Evolutionary conservation across 2,797 vertebrate genomes (phyloP).

Genomic region (Macroramphosus scolopax): DNA sequence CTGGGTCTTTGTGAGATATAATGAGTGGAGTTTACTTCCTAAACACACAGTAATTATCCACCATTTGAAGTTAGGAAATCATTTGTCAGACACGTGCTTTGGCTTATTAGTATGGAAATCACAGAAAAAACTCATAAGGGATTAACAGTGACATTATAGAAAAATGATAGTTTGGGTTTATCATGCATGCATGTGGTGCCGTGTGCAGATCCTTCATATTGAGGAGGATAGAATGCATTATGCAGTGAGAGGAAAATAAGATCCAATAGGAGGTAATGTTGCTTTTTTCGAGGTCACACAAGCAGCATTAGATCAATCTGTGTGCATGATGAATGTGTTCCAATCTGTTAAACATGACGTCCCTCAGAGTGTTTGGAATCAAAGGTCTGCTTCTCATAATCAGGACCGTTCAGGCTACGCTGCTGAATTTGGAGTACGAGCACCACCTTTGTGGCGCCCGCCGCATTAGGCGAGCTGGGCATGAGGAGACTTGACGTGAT

Average conservation of each 20-base stretch:
- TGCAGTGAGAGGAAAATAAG: no score
- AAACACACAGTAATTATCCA: constrained; percentile 60
- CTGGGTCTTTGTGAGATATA: constrained; percentile 28
- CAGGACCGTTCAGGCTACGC: constrained; percentile 2
- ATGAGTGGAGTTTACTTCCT: constrained; percentile 47
- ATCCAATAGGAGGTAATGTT: no score
- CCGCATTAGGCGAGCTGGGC: constrained; percentile 30
- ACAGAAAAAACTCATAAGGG: constrained; percentile 23
- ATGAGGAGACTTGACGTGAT: constrained; percentile 30
- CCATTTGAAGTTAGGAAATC: constrained; percentile 52
- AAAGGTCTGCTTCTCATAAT: constrained; percentile 28
- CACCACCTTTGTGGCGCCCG: constrained; percentile 13
- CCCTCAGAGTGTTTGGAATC: no score
- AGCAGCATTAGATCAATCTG: no score
- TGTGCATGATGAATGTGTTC: no score
- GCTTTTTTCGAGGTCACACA: no score
- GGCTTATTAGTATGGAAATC: constrained; percentile 45
- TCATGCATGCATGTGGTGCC: constrained; percentile 7
- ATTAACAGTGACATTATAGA: constrained; percentile 35
- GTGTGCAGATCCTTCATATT: no score
- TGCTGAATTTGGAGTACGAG: constrained; percentile 23
- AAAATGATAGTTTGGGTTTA: constrained; percentile 24
- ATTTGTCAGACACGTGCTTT: constrained; percentile 39
- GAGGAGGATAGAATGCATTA: no score
- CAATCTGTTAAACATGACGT: no score